Conservation (phyloP, 2,888 invertebrate species). For the Epinotia nisella region DNA sequence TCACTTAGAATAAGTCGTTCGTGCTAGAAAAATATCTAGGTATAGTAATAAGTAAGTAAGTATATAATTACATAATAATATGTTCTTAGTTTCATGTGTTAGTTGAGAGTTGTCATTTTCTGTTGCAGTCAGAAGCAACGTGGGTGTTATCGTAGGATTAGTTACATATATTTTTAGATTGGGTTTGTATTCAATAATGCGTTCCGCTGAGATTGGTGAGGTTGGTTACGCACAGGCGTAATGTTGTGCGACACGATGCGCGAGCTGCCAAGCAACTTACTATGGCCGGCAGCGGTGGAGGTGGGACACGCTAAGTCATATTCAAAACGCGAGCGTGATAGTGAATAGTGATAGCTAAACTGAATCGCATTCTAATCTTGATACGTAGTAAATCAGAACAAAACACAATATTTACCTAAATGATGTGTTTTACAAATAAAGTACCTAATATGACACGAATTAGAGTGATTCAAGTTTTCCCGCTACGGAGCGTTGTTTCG, state of each 20-base stretch:
- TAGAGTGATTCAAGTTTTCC: constrained; percentile 76
- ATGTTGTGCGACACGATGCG: too few relatives aligned
- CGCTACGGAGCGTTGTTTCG: constrained; percentile 81
- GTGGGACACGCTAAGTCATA: neutral
- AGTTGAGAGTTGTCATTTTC: neutral
- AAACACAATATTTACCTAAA: constrained; percentile 46
- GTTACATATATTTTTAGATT: neutral
- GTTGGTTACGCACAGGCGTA: too few relatives aligned
- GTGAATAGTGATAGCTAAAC: neutral
- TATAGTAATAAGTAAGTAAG: too few relatives aligned
- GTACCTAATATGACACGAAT: constrained; percentile 67
- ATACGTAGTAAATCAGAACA: neutral
- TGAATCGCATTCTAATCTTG: neutral
- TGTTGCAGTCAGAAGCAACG: neutral
- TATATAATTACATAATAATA: too few relatives aligned
- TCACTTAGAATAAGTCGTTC: too few relatives aligned
- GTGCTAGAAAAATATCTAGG: too few relatives aligned
- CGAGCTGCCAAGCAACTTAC: too few relatives aligned
- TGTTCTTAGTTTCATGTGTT: too few relatives aligned
- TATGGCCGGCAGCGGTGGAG: too few relatives aligned
- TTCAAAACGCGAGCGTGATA: neutral
- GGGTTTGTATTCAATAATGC: neutral
- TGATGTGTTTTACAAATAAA: constrained; percentile 54
- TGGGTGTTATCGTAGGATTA: neutral
- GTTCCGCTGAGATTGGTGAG: too few relatives aligned